Evolutionary conservation across 2,113 vertebrate genomes (phyloP), one percentile per base, ranked within the genome.

Genomic region (Mohoua ochrocephala): DNA sequence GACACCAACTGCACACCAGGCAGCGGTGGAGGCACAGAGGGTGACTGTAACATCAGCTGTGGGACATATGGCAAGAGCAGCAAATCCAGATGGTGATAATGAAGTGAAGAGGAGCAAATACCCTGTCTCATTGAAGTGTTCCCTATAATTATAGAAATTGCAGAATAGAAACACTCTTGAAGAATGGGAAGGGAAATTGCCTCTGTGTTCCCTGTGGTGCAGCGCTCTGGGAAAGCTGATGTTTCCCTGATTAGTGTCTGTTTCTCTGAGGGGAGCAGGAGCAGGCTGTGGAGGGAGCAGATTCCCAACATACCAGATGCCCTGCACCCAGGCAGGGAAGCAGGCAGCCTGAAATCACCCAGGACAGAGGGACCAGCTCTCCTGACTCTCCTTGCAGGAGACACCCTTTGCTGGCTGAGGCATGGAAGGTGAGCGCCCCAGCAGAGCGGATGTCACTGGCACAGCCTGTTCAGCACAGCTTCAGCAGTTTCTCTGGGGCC

Each of bases 41-140:
- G 35, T 33, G 60, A 13, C 39, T 44, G 15, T 8, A n/a, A 73
- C 70, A 67, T 41, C 87, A 87, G 45, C 65, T 61, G 42, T 61
- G 54, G 75, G 77, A 60, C 78, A 41, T 20, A 57, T 13, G 92
- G 85, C 45, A 73, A n/a, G 13, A 89, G 49, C 84, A 87, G 59
- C 35, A 71, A 49, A 82, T 49, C 54, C 87, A 90, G 84, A 63
- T 70, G 82, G 87, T 70, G 84, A 91, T 77, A 83, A 78, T 30
- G 44, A 54, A 91, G 70, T 28, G 56, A 42, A 92, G 78, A 73
- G 44, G n/a, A 82, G 42, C 68, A 85, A 85, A 83, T 68, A 85
- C 21, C 49, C 42, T 63, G 39, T 65, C 63, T 80, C 45, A 30
- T 1, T 83, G 15, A 61, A 69, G 54, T 16, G 18, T 47, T 84